Evolutionary conservation across 2,888 invertebrate species (phyloP).

Genomic region (Altica lythri): DNA sequence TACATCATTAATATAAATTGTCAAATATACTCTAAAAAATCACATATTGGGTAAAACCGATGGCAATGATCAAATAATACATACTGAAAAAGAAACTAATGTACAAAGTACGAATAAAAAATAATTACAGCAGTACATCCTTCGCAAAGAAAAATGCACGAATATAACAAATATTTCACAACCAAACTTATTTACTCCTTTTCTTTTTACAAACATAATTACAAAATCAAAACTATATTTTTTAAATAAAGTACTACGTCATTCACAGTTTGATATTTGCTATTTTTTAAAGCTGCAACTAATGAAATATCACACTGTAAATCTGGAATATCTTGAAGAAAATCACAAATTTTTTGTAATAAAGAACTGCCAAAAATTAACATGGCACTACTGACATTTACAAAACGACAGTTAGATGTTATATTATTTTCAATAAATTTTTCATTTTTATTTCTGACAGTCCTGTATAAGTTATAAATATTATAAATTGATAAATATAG

Average conservation of each 20-base stretch:
- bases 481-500: constrained; percentile 19
- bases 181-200: constrained; percentile 43
- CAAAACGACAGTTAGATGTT: background rate
- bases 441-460: constrained; percentile 11
- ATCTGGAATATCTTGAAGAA: constrained; percentile 32
- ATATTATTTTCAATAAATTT: background rate
- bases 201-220: constrained; percentile 41
- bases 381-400: background rate
- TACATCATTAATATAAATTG: constrained; percentile 8
- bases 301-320: constrained; percentile 31
- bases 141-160: constrained; percentile 28
- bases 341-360: constrained; percentile 36
- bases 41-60: constrained; percentile 55
- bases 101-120: constrained; percentile 36
- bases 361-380: constrained; percentile 24
- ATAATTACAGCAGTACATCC: constrained; percentile 36
- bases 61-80: constrained; percentile 49
- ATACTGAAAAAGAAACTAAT: constrained; percentile 34
- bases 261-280: constrained; percentile 24
- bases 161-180: constrained; percentile 49
- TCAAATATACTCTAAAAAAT: constrained; percentile 47
- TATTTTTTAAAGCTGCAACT: constrained; percentile 26
- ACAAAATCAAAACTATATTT: constrained; percentile 30
- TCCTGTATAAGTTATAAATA: constrained; percentile 17
- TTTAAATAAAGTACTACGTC: constrained; percentile 16